Evolutionary conservation across 2,888 invertebrate genomes (phyloP), one percentile per base, ranked within the genome.

Genomic region (Podabrus alpinus): DNA sequence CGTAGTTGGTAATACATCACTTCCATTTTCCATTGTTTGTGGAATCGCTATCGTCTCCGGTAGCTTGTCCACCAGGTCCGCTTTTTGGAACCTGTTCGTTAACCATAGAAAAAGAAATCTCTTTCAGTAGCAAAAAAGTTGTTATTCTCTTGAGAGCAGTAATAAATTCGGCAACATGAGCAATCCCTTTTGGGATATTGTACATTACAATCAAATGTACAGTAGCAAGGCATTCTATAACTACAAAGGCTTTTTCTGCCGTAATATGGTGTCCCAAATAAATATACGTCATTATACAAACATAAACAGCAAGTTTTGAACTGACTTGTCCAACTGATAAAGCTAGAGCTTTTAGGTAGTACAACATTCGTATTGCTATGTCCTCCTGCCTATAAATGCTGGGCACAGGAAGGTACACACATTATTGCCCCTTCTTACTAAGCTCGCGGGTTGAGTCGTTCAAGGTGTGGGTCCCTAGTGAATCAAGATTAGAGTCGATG

Each of bases 201-300:
- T 96, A 93, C 0, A 95, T 95, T 92, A 97, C 94, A 11, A 95
- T 93, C 82, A 94, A 92, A 29, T 96, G 90, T 73, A 97, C 88
- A 72, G 95, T 94, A 83, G 95, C 96, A 88, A 95, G 97, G 85
- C 97, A 94, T 9, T 96, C 94, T 15, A 96, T 93, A 68, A 97
- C 91, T 74, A 97, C 94, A 87, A 97, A 97, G 15, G 96, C 94
- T 84, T 91, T 91, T 84, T 96, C 95, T 4, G 97, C 94, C 5
- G 92, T 93, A 80, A 97, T 90, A 81, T 91, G 86, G 80, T 93
- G 88, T 17, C 93, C 93, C 4, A 92, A 88, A 67, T 94, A 87
- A 45, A 93, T 92, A 84, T 92, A 95, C 0, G 92, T 91, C 73
- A 66, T 76, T 71, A 87, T 79, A 60, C 86, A 82, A 11, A 86